These are phyloP conservation scores for Drosophila mulleri DNA, from an alignment of 2,888 invertebrate genomes.

Conservation along the genomic window DNA sequence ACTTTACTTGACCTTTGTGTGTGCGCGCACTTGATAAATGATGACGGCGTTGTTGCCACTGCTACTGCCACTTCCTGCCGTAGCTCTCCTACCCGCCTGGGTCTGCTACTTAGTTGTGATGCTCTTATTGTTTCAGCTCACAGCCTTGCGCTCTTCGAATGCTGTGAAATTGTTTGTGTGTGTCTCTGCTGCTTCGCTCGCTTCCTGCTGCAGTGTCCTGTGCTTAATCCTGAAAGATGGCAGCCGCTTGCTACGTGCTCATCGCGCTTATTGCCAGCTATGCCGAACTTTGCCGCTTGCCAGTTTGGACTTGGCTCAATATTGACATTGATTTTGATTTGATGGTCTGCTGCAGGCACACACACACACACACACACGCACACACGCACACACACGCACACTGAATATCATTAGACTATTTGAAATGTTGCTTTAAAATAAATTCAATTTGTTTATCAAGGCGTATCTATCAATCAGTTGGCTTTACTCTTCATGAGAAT, in stretches of 20 bases:
- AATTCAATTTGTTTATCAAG: neutral
- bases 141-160: constrained; percentile 45
- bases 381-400: neutral
- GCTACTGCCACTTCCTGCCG: neutral
- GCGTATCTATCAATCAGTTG: neutral
- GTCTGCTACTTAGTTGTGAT: constrained; percentile 42
- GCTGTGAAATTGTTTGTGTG: constrained; percentile 40
- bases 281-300: constrained; percentile 52
- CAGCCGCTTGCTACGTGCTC: constrained; percentile 49
- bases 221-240: constrained; percentile 22
- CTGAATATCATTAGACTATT: constrained; percentile 3
- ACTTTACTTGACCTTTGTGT: constrained; percentile 70
- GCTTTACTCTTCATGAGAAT: neutral
- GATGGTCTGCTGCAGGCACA: constrained; percentile 35
- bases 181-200: neutral
- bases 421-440: neutral
- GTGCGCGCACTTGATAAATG: constrained; percentile 67
- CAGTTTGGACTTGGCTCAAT: constrained; percentile 63
- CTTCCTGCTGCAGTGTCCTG: constrained; percentile 5
- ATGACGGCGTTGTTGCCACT: constrained; percentile 47
- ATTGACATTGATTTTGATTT: constrained; percentile 73
- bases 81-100: neutral
- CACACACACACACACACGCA: neutral
- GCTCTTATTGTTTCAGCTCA: constrained; percentile 61
- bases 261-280: constrained; percentile 41